Percentiles rank a stretch among this genome's conserved stretches.
Evolutionary conservation across 2,888 invertebrate genomes (phyloP).

Genomic region (Chrysina gloriosa): DNA sequence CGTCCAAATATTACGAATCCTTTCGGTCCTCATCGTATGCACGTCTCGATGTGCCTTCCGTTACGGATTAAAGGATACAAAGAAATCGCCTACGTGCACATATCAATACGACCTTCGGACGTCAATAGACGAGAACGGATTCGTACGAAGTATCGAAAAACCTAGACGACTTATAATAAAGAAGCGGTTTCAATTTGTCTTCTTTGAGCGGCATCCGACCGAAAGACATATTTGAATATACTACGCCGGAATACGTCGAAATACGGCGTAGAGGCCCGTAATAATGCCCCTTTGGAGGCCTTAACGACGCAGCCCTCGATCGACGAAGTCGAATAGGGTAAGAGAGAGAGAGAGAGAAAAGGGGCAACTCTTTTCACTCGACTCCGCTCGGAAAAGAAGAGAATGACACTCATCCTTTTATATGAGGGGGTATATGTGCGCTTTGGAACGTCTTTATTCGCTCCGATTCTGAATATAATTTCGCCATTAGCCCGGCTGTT

Average conservation of each 20-base stretch:
- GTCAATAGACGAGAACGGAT: not conserved
- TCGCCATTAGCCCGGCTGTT: not conserved
- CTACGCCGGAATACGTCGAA: conserved; percentile 34
- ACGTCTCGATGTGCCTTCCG: no score
- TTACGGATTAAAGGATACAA: no score
- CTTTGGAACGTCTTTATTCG: not conserved
- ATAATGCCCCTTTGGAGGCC: conserved; percentile 38
- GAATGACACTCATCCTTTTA: conserved; percentile 24
- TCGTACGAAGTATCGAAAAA: conserved; percentile 13
- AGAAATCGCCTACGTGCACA: no score
- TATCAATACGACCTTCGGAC: no score
- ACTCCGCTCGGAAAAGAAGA: conserved; percentile 2
- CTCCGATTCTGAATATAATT: not conserved
- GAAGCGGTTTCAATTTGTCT: conserved; percentile 49
- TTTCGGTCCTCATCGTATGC: no score
- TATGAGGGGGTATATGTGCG: not conserved
- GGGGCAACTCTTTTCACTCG: no score
- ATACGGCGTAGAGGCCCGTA: conserved; percentile 37
- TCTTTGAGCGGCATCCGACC: conserved; percentile 47
- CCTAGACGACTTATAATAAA: conserved; percentile 47
- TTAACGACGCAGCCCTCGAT: conserved; percentile 40
- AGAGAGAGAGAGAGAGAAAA: no score
- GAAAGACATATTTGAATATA: conserved; percentile 45
- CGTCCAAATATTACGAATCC: no score
- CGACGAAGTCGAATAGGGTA: not conserved